Conservation (phyloP, 2,797 vertebrate species). For the Manis pentadactyla region DNA sequence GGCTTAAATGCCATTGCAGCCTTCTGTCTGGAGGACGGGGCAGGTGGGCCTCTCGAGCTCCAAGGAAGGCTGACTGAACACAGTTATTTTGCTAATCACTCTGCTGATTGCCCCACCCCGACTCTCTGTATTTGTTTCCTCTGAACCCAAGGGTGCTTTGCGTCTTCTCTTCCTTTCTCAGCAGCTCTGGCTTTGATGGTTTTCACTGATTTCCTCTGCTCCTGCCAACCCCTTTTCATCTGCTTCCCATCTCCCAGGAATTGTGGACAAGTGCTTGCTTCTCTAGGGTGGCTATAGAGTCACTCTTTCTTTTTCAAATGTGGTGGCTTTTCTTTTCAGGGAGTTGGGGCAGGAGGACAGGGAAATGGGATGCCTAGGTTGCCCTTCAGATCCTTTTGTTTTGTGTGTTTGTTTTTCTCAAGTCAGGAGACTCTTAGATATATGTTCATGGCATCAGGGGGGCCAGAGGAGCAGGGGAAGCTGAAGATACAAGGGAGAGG, state of each 20-base stretch:
- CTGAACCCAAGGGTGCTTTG: background rate
- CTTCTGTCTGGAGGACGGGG: background rate
- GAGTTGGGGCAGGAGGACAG: background rate
- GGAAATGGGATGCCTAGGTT: background rate
- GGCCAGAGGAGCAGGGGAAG: too few relatives aligned
- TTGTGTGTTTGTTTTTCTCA: background rate
- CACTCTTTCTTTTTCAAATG: background rate
- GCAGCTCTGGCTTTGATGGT: background rate
- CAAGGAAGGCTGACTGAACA: fast-evolving
- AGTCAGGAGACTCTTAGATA: background rate
- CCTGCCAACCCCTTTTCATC: background rate
- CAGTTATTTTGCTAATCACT: background rate
- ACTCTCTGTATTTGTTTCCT: background rate
- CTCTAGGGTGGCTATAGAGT: background rate
- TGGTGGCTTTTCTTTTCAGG: background rate
- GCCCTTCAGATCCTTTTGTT: background rate
- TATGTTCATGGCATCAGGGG: background rate
- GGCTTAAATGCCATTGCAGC: background rate
- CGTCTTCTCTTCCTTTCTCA: background rate
- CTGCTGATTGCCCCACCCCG: fast-evolving
- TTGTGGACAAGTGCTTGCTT: background rate
- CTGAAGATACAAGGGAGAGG: background rate
- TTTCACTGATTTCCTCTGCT: background rate
- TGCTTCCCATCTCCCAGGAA: background rate
- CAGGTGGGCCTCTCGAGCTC: fast-evolving